Conservation (phyloP, 1,140 invertebrate species). For the Eciton burchellii region DNA sequence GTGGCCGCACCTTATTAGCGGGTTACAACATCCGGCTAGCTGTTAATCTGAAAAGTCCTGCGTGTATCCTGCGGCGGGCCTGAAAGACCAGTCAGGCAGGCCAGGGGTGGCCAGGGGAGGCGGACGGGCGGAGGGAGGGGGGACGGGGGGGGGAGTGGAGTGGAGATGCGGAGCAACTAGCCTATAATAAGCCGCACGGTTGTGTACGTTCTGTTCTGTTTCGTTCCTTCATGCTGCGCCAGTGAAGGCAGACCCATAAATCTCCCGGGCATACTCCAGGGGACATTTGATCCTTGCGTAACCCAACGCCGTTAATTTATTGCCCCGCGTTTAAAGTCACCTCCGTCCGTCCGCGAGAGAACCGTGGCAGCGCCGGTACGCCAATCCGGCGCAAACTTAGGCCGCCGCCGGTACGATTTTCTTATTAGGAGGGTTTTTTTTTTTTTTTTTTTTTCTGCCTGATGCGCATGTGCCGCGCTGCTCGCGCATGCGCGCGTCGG, state of each 20-base stretch:
- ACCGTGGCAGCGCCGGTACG: slow-evolving; percentile 60
- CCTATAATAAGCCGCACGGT: slow-evolving; percentile 84
- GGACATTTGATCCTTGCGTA: slow-evolving; percentile 87
- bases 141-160: too few relatives aligned
- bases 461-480: slow-evolving; percentile 29
- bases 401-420: slow-evolving; percentile 71
- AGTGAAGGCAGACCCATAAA: slow-evolving; percentile 85
- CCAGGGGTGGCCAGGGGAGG: too few relatives aligned
- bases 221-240: slow-evolving; percentile 84
- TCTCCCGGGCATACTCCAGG: slow-evolving; percentile 85
- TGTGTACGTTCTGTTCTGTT: slow-evolving; percentile 83
- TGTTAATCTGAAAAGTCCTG: slow-evolving; percentile 85
- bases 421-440: slow-evolving; percentile 77
- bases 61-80: slow-evolving; percentile 82
- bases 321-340: slow-evolving; percentile 85
- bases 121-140: too few relatives aligned
- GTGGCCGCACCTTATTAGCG: slow-evolving; percentile 83
- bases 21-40: slow-evolving; percentile 82
- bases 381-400: slow-evolving; percentile 68
- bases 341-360: slow-evolving; percentile 81
- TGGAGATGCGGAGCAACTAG: slow-evolving; percentile 79
- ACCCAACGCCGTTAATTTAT: slow-evolving; percentile 86
- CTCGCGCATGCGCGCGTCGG: not conserved
- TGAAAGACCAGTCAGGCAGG: slow-evolving; percentile 73
- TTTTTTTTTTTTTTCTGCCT: too few relatives aligned